These are phyloP conservation scores for Spondyliosoma cantharus DNA, from an alignment of 2,797 vertebrate genomes.

Conservation along the genomic window DNA sequence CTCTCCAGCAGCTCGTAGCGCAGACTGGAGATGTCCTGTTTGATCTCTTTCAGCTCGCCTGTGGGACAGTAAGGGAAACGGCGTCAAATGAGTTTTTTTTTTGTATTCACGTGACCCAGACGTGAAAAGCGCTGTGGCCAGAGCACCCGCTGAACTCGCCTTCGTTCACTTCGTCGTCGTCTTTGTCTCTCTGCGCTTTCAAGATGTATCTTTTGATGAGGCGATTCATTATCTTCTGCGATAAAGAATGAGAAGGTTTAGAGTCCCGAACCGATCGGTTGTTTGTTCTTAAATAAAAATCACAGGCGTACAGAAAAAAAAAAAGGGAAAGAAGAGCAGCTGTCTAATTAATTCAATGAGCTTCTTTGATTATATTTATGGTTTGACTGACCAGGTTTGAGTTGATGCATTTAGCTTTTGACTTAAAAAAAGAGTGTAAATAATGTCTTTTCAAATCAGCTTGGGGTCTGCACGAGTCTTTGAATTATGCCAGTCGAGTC, in stretches of 20 bases:
- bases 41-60: constrained; percentile 98
- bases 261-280: not conserved
- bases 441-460: too few species aligned
- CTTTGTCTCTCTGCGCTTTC: constrained; percentile 87
- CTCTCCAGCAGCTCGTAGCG: constrained; percentile 95
- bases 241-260: constrained; percentile 5
- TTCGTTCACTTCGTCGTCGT: constrained; percentile 95
- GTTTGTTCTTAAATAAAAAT: not conserved
- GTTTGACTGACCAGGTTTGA: not conserved
- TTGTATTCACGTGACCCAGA: not conserved
- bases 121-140: not conserved
- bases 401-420: too few species aligned
- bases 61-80: constrained; percentile 15
- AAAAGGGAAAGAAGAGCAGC: not conserved
- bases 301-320: too few species aligned
- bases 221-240: constrained; percentile 95
- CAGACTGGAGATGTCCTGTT: constrained; percentile 97
- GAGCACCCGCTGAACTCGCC: constrained; percentile 79
- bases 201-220: constrained; percentile 87
- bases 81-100: not conserved
- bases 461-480: too few species aligned
- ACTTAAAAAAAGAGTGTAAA: too few species aligned
- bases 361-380: not conserved
- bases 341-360: not conserved
- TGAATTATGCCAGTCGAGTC: too few species aligned